Conservation (phyloP, 2,113 vertebrate species). For the Brienomyrus longianalis region DNA sequence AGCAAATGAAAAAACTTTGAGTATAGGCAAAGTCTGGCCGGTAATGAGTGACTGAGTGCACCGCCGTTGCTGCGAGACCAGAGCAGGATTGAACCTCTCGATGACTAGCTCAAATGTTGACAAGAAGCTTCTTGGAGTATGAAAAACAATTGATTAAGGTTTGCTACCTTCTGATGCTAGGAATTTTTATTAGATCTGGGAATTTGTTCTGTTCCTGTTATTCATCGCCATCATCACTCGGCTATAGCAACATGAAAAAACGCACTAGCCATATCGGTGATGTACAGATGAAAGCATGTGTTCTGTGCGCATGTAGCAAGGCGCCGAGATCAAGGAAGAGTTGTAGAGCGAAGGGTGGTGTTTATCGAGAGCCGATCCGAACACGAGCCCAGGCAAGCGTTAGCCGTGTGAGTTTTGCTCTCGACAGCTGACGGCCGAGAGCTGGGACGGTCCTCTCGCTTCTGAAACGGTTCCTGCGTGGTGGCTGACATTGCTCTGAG, state of each 20-base stretch:
- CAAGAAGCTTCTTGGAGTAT: neutral
- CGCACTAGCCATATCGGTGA: neutral
- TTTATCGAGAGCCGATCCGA: neutral
- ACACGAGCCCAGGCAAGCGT: neutral
- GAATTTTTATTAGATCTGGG: constrained; percentile 9
- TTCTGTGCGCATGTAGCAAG: neutral
- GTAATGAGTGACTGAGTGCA: constrained; percentile 54
- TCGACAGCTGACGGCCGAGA: neutral
- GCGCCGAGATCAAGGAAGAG: neutral
- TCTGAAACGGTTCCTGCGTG: neutral
- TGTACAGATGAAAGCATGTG: neutral
- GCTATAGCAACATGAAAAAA: neutral
- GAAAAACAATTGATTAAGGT: neutral
- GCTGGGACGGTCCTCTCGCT: neutral
- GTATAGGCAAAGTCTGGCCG: constrained; percentile 45
- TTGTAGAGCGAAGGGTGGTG: neutral
- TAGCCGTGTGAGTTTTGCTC: neutral
- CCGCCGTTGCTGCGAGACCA: constrained; percentile 47
- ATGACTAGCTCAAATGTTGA: neutral
- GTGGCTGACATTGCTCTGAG: neutral
- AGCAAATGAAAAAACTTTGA: constrained; percentile 42
- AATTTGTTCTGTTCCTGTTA: neutral
- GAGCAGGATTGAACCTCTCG: constrained; percentile 14
- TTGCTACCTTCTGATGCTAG: neutral
- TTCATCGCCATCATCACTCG: neutral